Base-by-base conservation (phyloP, 2,797 vertebrate species). In the Labroides dimidiatus region DNA sequence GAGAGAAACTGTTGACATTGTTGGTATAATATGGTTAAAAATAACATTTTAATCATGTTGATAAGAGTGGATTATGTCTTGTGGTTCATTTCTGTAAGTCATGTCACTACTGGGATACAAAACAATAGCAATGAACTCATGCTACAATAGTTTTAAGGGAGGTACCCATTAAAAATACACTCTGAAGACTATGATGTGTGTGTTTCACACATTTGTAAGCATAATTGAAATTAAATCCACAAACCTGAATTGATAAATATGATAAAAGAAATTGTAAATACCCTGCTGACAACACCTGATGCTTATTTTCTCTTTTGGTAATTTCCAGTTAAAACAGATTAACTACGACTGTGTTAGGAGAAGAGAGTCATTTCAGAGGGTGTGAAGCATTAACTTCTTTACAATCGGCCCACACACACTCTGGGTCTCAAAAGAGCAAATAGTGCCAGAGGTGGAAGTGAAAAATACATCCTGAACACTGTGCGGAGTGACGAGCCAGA, bases 401-500 rank as follows among this genome's bases (percentile, higher is more conserved):
- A 69, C 45, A 68, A 76, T 63, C 72, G 58, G 41, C 82, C 77
- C 78, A 85, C 78, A 77, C 56, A 69, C 56, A n/a, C 39, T n/a
- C n/a, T 2, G 47, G 74, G 61, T 70, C 74, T 84, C 66, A 81
- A 9, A 81, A 85, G 84, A 82, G 72, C 70, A 77, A 51, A 84
- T 63, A 60, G 53, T 78, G 72, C 80, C 72, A 83, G 61, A 75
- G 74, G 85, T 82, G 75, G 84, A 71, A 76, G 75, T 75, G 57
- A 84, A 82, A 33, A 85, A 80, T 55, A 67, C 80, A 71, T 45
- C 64, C 45, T 27, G 66, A 77, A 86, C 73, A 74, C 45, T 57
- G 71, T 10, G 23, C 62, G 27, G 36, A 68, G 72, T 55, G 72
- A 62, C 51, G 52, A 78, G 72, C 69, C 62, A 84, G 52, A 88